Evolutionary conservation across 2,113 vertebrate species (phyloP), one percentile per base, ranked within the genome.

Genomic region (Oreochromis tanganicae): DNA sequence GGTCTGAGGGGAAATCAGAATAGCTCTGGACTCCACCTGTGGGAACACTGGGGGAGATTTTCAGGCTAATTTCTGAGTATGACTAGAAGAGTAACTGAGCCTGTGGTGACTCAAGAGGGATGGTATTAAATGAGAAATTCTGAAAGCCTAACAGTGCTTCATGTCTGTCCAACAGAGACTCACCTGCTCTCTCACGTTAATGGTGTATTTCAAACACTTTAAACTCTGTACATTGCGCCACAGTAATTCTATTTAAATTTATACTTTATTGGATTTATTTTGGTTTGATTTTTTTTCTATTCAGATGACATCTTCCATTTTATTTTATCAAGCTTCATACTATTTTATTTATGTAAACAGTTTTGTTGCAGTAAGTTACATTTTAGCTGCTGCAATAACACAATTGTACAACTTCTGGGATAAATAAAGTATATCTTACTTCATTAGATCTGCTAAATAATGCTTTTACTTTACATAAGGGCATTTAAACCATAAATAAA

Each of bases 91-190:
- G 21, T 27, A 43, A 24, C 5, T 24, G 13, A 73, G 38, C 38
- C 21, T 9, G 21, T 46, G 41, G 5, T 10, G n/a, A 46, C 0
- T 73, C 13, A 46, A 3, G 21, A 46, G 38, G 41, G 41, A 46
- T 27, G 9, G 9, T 46, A 17, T 73, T 46, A 27, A 73, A 73
- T 27, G 1, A 73, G 21, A 73, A 73, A 0, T 73, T 46, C 21
- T 73, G 5, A 27, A 73, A 73, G 38, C 41, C 7, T 24, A 3
- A 27, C 41, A 17, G 5, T 27, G 21, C 38, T 41, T 41, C 2
- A 73, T 3, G 3, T 71, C 36, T 27, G 0, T 14, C 38, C 21
- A 17, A 21, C 38, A 0, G 21, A 43, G 21, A 73, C 66, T 46
- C 38, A 17, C 41, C 13, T 46, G 66, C 38, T 46, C 68, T 27